Conservation (phyloP, 1,140 invertebrate species). For the Drosophila pectinifera region DNA sequence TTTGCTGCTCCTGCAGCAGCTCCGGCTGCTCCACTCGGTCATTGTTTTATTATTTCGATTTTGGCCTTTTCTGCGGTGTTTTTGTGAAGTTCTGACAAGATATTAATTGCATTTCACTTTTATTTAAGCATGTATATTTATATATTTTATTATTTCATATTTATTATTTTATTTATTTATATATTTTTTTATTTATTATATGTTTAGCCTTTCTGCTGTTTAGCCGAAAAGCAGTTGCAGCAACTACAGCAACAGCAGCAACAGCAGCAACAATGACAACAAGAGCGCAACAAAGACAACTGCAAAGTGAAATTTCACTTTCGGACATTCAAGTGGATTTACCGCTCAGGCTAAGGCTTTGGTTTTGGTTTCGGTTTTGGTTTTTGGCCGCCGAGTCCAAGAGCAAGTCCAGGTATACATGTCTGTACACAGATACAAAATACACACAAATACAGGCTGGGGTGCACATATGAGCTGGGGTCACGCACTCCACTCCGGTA, state of each 20-base stretch:
- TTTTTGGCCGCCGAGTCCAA: conserved; percentile 15
- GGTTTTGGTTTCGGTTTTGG: conserved; percentile 5
- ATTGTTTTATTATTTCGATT: background rate
- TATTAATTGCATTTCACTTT: conserved; percentile 61
- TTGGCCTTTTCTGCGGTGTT: conserved; percentile 6
- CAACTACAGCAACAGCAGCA: conserved; percentile 10
- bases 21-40: conserved; percentile 5
- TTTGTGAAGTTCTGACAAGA: conserved; percentile 2
- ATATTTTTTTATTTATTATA: too few species aligned
- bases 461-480: conserved; percentile 49
- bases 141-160: too few species aligned
- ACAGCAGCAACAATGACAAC: conserved; percentile 14
- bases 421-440: conserved; percentile 1
- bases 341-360: conserved; percentile 10
- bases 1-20: conserved; percentile 19
- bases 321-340: conserved; percentile 66
- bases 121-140: conserved; percentile 17
- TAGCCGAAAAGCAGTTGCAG: conserved; percentile 22
- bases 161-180: conserved; percentile 37
- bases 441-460: conserved; percentile 5
- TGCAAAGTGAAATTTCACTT: conserved; percentile 77
- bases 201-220: too few species aligned
- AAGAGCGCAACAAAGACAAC: conserved; percentile 16
- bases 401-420: conserved; percentile 32
- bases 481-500: conserved; percentile 62